Evolutionary conservation across 2,113 vertebrate genomes (phyloP).

Genomic region (Clarias batrachus): DNA sequence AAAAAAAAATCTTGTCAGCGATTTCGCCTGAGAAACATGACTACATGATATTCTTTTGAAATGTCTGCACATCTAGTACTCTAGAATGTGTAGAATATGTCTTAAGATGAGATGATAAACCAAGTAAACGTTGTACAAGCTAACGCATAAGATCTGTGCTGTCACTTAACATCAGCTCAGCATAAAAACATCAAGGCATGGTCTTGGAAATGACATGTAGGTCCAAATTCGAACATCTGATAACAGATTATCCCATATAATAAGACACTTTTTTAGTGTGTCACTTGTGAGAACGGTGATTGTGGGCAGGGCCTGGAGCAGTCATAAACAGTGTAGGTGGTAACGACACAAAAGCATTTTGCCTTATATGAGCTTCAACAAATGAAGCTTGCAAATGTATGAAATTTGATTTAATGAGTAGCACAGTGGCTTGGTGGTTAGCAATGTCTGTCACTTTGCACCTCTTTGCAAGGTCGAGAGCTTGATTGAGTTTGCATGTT

Average conservation of each 20-base stretch:
- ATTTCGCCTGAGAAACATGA: too few species aligned
- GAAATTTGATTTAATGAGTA: too few species aligned
- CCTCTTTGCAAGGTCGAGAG: too few species aligned
- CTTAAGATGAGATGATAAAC: not conserved
- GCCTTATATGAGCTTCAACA: too few species aligned
- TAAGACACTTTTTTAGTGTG: not conserved
- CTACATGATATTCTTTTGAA: not conserved
- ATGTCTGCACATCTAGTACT: too few species aligned
- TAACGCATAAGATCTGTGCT: not conserved
- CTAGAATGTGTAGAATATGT: too few species aligned
- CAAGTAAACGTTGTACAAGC: not conserved
- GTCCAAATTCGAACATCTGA: not conserved
- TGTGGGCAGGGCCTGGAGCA: not conserved
- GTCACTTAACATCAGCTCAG: not conserved
- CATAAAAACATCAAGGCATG: not conserved
- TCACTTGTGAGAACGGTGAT: not conserved
- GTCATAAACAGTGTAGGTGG: too few species aligned
- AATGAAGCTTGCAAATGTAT: too few species aligned
- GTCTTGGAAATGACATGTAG: not conserved
- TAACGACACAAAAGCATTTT: too few species aligned
- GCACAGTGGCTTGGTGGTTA: too few species aligned
- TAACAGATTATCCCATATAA: not conserved
- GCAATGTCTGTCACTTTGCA: too few species aligned
- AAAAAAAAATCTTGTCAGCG: not conserved
- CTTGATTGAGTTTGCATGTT: too few species aligned